Conservation (phyloP, 1,140 invertebrate species). For the Heliothis virescens region DNA sequence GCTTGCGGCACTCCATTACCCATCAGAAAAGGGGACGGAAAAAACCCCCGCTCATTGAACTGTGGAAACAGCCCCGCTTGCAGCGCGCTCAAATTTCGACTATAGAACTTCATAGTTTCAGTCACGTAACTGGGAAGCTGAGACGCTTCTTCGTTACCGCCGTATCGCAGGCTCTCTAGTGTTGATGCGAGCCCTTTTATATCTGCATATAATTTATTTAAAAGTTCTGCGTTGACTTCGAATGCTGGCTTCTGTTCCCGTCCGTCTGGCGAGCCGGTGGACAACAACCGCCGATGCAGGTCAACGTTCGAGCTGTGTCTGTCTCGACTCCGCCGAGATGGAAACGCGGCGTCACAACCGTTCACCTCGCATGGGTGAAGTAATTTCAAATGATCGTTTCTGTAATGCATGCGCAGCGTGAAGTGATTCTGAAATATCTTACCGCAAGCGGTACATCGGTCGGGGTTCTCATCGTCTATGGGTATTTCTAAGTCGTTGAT, state of each 20-base stretch:
- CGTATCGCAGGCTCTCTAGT: conserved; percentile 81
- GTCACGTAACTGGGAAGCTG: conserved; percentile 81
- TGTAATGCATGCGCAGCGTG: conserved; percentile 96
- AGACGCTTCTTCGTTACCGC: conserved; percentile 75
- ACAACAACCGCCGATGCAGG: conserved; percentile 93
- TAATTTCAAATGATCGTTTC: conserved; percentile 96
- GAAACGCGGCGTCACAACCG: conserved; percentile 97
- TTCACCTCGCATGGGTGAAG: conserved; percentile 97
- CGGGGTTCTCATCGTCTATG: conserved; percentile 92
- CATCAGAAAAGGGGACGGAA: conserved; percentile 80
- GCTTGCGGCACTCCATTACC: conserved; percentile 70
- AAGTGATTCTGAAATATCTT: conserved; percentile 98
- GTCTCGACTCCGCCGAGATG: conserved; percentile 96
- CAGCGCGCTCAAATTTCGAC: conserved; percentile 76
- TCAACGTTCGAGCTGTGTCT: conserved; percentile 97
- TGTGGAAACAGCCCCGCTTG: conserved; percentile 79
- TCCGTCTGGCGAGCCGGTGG: conserved; percentile 89
- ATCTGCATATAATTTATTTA: conserved; percentile 93
- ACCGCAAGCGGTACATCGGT: conserved; percentile 95
- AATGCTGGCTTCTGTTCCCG: conserved; percentile 87
- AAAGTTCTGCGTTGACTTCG: conserved; percentile 92
- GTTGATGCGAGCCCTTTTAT: conserved; percentile 85
- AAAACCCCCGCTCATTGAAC: conserved; percentile 77
- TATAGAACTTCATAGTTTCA: conserved; percentile 85
- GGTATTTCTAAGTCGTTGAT: conserved; percentile 92